Percentiles rank a stretch among this genome's conserved stretches.
Conservation (phyloP, 1,140 invertebrate genomes). For the Sycophaga agraensis region DNA sequence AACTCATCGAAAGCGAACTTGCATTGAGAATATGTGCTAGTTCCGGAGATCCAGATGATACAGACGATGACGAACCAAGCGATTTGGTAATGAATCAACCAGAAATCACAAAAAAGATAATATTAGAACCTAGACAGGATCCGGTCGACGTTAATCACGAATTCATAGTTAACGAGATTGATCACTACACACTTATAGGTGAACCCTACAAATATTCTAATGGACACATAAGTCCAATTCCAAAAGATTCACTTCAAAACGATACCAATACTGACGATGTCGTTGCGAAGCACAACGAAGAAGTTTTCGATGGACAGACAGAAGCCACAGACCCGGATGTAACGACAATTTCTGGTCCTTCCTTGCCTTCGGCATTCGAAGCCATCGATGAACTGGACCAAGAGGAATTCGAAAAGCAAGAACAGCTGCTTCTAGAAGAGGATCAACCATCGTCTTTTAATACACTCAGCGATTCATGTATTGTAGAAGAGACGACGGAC, state of each 20-base stretch:
- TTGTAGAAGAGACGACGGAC: not conserved
- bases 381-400: not conserved
- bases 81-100: conserved; percentile 21
- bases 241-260: not conserved
- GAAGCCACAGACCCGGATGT: conserved; percentile 24
- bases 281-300: conserved; percentile 32
- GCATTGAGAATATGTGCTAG: conserved; percentile 47
- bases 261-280: conserved; percentile 30
- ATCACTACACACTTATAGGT: conserved; percentile 41
- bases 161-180: conserved; percentile 46
- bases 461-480: conserved; percentile 2
- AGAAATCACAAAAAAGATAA: conserved; percentile 40
- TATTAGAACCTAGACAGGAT: conserved; percentile 37
- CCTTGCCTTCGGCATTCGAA: conserved; percentile 10
- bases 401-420: not conserved
- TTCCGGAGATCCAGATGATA: conserved; percentile 20
- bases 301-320: conserved; percentile 18
- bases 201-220: conserved; percentile 44
- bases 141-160: conserved; percentile 39
- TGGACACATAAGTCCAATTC: conserved; percentile 30
- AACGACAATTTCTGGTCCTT: conserved; percentile 1
- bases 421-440: not conserved
- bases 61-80: conserved; percentile 14
- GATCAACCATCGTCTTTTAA: not conserved
- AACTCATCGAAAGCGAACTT: conserved; percentile 53